Base-by-base conservation (phyloP, 2,797 vertebrate species). In the Uromys caudimaculatus region DNA sequence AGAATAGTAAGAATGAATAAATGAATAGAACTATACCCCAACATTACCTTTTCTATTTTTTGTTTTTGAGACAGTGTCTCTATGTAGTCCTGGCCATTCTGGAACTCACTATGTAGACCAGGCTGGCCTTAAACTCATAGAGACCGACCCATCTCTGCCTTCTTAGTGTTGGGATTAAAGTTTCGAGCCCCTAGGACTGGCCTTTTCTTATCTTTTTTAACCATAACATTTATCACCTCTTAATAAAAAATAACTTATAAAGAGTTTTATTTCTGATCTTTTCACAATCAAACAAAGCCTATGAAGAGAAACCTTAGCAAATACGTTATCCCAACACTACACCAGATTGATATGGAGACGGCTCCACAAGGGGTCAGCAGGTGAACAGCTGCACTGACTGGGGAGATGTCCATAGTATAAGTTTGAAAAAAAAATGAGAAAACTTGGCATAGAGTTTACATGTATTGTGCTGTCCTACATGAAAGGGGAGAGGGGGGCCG, bases 181-280 rank as follows among this genome's bases (percentile, higher is more conserved):
- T 41, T 47, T 27, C 47, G 13, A 7, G 27, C 24, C 12, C 44
- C 75, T 76, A 76, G 23, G 44, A 47, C 27, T 17, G 44, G 44
- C 44, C 75, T 32, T 76, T 47, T 58, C 56, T 90, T 90, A 83
- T 52, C 54, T 85, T 60, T 54, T 92, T 90, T 83, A 47, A 83
- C 19, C 17, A 16, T 78, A 60, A 83, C 13, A 88, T 73, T 91
- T 54, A 82, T 60, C 29, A 81, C 56, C 50, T 62, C 84, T 64
- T 93, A 91, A 93, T 9, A 90, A 27, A 29, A 75, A 60, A 73
- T 73, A 78, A 58, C 7, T 90, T 95, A 29, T 35, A 47, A 62
- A 87, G 52, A 44, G 69, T 82, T 82, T 87, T 76, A 29, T 88
- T 90, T 82, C 52, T 71, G 19, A 75, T 62, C 58, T 93, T 58